Evolutionary conservation across 2,888 invertebrate genomes (phyloP).

Genomic region (Tyria jacobaeae): DNA sequence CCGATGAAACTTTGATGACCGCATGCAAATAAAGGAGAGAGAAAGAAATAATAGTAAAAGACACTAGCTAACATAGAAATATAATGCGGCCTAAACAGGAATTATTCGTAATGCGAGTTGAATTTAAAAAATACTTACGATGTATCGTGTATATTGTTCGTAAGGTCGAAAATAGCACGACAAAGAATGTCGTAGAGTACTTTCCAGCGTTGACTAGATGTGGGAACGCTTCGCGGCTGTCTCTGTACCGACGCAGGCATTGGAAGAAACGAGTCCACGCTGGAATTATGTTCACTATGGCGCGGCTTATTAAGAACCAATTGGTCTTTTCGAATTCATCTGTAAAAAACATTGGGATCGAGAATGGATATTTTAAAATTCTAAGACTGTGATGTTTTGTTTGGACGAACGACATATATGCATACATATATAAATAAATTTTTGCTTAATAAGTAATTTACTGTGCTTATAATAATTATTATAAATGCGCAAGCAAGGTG

Average conservation of each 20-base stretch:
- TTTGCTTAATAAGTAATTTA: too few species aligned
- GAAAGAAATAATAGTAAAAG: neutral
- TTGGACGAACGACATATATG: too few species aligned
- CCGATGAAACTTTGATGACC: neutral
- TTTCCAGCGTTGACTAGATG: slow-evolving; percentile 99
- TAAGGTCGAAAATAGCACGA: slow-evolving; percentile 94
- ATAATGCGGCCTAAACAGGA: too few species aligned
- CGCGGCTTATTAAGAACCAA: slow-evolving; percentile 91
- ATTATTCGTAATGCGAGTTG: too few species aligned
- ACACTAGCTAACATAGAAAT: neutral
- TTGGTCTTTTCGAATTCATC: slow-evolving; percentile 88
- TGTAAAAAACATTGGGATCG: slow-evolving; percentile 44
- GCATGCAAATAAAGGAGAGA: neutral
- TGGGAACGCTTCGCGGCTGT: slow-evolving; percentile 97
- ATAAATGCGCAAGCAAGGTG: too few species aligned
- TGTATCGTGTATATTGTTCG: slow-evolving; percentile 80
- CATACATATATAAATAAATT: too few species aligned
- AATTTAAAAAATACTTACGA: slow-evolving; percentile 54
- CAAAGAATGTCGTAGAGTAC: slow-evolving; percentile 98
- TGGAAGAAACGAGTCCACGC: slow-evolving; percentile 99
- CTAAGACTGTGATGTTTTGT: too few species aligned
- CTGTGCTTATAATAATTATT: too few species aligned
- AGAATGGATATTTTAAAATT: too few species aligned
- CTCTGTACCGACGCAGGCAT: slow-evolving; percentile 97
- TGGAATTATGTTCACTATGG: slow-evolving; percentile 96